Evolutionary conservation across 2,888 invertebrate genomes (phyloP), one percentile per base, ranked within the genome.

Genomic region (Sphinx pinastri): DNA sequence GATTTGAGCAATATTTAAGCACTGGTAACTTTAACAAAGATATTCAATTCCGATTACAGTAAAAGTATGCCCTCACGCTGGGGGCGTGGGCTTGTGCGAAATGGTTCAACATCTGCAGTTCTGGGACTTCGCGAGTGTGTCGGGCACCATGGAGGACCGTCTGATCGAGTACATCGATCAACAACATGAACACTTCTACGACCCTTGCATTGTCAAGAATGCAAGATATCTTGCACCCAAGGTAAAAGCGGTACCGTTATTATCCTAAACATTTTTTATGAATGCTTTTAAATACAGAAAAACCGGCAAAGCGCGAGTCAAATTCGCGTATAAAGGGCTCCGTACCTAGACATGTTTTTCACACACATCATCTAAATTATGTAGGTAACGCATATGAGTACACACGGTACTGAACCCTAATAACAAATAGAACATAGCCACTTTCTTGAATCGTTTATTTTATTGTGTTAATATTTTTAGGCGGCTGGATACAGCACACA

Each of bases 71-170:
- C 98, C 99, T 0, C 98, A 99, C 92, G 98, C 98, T 72, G 99
- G 98, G n/a, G 99, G 98, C 10, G 97, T 98, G 12, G 98, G 98
- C 3, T 95, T 99, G 4, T 98, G 98, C 83, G 98, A 98, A 93
- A 97, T 98, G 96, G 98, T 98, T 2, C 98, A 98, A 80, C 98
- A 99, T 90, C 93, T 98, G 60, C 97, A 98, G 88, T 96, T 96
- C 91, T 98, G 98, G 97, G 98, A 98, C 89, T 98, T 95, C 89
- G 95, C 97, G 4, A 95, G 95, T 68, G 87, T 98, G 31, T 96
- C 97, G 12, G 96, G 95, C 11, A 95, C 96, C 10, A 96, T 95
- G 84, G 95, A 97, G 68, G 96, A 95, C 58, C 95, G 98, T 60
- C 95, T 97, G 81, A 95, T 98, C 49, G 98, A 99, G 88, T 98